Conservation (phyloP, 2,888 invertebrate genomes). For the Eupithecia pulchellata region DNA sequence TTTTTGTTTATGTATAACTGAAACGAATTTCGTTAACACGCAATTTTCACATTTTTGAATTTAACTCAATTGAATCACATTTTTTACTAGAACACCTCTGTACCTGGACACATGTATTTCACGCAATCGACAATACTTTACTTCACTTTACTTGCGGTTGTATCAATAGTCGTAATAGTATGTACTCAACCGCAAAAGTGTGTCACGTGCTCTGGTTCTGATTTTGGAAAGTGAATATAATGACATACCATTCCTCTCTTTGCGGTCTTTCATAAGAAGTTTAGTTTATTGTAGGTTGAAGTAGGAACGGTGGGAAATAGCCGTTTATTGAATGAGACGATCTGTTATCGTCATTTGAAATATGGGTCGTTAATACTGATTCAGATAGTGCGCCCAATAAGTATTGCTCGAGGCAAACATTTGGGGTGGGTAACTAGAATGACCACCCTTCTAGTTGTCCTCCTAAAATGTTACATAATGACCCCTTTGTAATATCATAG, state of each 20-base stretch:
- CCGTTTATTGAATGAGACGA: background rate
- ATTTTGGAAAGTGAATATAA: background rate
- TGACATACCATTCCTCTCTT: background rate
- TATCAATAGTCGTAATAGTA: no score
- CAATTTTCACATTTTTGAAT: no score
- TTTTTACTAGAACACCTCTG: no score
- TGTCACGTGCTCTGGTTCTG: background rate
- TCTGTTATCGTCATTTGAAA: background rate
- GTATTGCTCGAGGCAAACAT: background rate
- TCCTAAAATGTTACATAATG: background rate
- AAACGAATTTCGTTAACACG: background rate
- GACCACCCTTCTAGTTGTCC: background rate
- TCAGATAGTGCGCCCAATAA: background rate
- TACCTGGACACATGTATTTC: no score
- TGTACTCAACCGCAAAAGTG: no score
- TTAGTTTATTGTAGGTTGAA: background rate
- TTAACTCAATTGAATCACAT: no score
- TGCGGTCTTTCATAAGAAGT: background rate
- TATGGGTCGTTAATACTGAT: background rate
- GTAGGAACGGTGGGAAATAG: background rate
- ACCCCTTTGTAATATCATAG: background rate
- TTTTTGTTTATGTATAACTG: constrained; percentile 2
- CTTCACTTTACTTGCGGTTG: no score
- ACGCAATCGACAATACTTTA: no score
- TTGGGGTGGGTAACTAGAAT: background rate